These are phyloP conservation scores for Luffia ferchaultella DNA, from an alignment of 2,888 invertebrate species.

Conservation along the genomic window DNA sequence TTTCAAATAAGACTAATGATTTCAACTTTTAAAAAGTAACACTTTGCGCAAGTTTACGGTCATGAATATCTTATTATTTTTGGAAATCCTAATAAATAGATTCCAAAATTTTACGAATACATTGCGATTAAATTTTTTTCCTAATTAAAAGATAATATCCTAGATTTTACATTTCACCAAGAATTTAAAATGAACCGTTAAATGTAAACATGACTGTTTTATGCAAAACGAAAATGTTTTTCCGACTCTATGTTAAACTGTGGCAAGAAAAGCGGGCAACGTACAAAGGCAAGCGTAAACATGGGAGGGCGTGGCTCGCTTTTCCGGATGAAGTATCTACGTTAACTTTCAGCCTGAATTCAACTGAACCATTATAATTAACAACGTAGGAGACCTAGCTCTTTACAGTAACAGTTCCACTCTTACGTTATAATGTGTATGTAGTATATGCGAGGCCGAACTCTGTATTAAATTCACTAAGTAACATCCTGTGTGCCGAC, in stretches of 20 bases:
- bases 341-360: conserved; percentile 15
- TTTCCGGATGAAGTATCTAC: conserved; percentile 16
- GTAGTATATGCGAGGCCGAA: conserved; percentile 47
- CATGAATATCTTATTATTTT: not conserved
- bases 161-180: not conserved
- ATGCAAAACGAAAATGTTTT: not conserved
- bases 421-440: too few relatives aligned
- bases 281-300: conserved; percentile 33
- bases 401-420: too few relatives aligned
- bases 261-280: conserved; percentile 1
- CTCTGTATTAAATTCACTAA: too few relatives aligned
- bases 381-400: conserved; percentile 4
- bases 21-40: too few relatives aligned
- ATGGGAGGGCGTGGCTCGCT: conserved; percentile 11
- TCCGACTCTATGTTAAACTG: not conserved
- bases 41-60: too few relatives aligned
- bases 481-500: too few relatives aligned
- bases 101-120: not conserved
- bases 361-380: conserved; percentile 13
- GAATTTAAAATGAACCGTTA: not conserved
- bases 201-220: not conserved
- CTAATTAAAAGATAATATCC: not conserved
- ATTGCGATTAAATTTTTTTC: not conserved
- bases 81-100: not conserved
- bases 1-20: too few relatives aligned